These are phyloP conservation scores for Epistrophella euchroma DNA, from an alignment of 2,888 invertebrate genomes.

Conservation along the genomic window DNA sequence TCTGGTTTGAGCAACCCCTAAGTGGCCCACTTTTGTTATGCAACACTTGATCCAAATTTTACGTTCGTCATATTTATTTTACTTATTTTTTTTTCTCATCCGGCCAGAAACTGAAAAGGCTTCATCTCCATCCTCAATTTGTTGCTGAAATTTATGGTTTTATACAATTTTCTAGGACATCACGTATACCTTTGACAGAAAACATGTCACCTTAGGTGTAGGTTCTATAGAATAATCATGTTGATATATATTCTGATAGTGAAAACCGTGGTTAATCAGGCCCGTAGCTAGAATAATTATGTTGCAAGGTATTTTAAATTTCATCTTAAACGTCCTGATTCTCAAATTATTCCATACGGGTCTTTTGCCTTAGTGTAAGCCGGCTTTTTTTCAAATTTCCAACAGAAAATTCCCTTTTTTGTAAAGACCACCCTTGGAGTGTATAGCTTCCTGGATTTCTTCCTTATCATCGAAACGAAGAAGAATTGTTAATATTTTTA, in stretches of 20 bases:
- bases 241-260: background rate
- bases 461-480: too few relatives aligned
- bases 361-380: too few relatives aligned
- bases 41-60: constrained; percentile 58
- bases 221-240: background rate
- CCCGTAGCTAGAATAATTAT: background rate
- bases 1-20: constrained; percentile 26
- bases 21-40: constrained; percentile 58
- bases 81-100: background rate
- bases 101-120: background rate
- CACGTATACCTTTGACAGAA: constrained; percentile 57
- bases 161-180: constrained; percentile 37
- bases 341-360: too few relatives aligned
- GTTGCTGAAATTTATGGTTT: constrained; percentile 41
- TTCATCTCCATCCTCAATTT: constrained; percentile 16
- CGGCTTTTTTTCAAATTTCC: too few relatives aligned
- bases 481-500: too few relatives aligned
- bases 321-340: background rate
- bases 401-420: too few relatives aligned
- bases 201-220: constrained; percentile 22
- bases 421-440: too few relatives aligned
- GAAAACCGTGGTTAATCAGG: background rate
- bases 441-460: too few relatives aligned
- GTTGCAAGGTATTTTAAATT: background rate
- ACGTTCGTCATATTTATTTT: constrained; percentile 24